Evolutionary conservation across 2,113 vertebrate genomes (phyloP).

Genomic region (Struthio camelus): DNA sequence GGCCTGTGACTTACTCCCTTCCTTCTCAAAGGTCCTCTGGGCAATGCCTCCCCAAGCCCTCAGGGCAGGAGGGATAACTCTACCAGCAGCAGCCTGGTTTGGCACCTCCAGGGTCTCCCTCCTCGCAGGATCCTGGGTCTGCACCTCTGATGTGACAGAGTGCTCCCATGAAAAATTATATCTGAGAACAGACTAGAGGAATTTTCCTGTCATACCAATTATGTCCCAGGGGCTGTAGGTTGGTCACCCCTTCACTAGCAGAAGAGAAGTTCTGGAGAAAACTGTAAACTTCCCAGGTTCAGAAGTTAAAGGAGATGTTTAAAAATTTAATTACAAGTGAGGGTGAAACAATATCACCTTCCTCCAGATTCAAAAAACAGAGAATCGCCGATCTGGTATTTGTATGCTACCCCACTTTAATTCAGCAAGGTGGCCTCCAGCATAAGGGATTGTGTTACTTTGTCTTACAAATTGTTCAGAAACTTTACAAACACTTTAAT

Average conservation of each 20-base stretch:
- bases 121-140: neutral
- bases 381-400: neutral
- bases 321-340: neutral
- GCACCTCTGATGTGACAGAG: neutral
- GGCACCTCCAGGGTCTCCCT: neutral
- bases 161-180: neutral
- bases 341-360: neutral
- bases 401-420: neutral
- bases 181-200: neutral
- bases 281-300: neutral
- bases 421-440: neutral
- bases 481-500: neutral
- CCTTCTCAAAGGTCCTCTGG: neutral
- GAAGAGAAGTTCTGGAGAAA: neutral
- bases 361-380: neutral
- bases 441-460: neutral
- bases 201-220: neutral
- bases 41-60: accelerated
- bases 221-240: neutral
- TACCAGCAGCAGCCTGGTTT: neutral
- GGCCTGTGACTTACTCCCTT: neutral
- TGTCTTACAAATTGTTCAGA: neutral
- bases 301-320: neutral
- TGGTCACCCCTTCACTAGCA: neutral
- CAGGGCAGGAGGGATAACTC: neutral